These are phyloP conservation scores for Nothoprocta pentlandii DNA, from an alignment of 2,113 vertebrate species.

Conservation along the genomic window DNA sequence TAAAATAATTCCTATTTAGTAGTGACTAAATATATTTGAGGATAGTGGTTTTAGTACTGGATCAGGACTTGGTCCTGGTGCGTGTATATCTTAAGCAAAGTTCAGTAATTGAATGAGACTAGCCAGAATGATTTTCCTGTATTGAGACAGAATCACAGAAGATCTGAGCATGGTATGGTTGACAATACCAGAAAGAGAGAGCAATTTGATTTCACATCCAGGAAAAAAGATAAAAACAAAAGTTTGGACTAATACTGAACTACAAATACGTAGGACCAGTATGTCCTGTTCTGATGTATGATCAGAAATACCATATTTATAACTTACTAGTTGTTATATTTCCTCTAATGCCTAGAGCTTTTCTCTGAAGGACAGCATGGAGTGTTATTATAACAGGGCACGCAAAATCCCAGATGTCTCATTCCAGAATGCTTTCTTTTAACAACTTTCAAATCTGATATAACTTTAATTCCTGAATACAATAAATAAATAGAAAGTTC, in stretches of 20 bases:
- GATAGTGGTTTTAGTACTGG: neutral
- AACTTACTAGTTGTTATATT: neutral
- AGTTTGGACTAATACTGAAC: neutral
- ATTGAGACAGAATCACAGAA: neutral
- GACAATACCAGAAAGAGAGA: neutral
- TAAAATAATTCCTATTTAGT: neutral
- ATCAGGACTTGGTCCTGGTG: neutral
- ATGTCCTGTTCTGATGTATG: neutral
- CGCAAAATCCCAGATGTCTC: neutral
- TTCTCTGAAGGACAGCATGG: neutral
- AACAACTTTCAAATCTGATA: conserved; percentile 30
- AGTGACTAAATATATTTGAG: neutral
- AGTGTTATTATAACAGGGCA: neutral
- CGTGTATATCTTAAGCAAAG: neutral
- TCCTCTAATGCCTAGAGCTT: neutral
- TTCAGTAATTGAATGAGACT: neutral
- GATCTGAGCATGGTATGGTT: neutral
- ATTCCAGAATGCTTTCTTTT: conserved; percentile 14
- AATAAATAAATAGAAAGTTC: conserved; percentile 32
- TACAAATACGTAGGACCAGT: neutral
- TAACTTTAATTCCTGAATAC: conserved; percentile 14
- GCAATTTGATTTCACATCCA: neutral
- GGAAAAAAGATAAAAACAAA: neutral
- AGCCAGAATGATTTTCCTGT: neutral
- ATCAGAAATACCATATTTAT: neutral